Percentiles rank a stretch among this genome's conserved stretches.
Conservation (phyloP, 2,888 invertebrate genomes). For the Galeopsomyia nigrocyanea region DNA sequence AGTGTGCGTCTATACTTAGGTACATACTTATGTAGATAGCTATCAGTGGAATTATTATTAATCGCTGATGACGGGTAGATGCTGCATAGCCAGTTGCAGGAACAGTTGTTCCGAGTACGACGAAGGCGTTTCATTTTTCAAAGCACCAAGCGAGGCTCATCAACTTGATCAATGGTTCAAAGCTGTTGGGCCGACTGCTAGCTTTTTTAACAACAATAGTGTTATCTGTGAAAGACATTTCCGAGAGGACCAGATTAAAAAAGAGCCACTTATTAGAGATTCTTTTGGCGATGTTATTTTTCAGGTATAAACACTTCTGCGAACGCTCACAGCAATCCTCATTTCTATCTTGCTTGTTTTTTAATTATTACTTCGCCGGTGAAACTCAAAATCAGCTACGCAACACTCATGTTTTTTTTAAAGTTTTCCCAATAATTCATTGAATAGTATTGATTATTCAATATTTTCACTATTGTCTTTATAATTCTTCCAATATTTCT, state of each 20-base stretch:
- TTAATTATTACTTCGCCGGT: no score
- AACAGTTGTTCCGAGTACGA: constrained; percentile 26
- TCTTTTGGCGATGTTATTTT: constrained; percentile 37
- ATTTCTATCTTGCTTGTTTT: constrained; percentile 58
- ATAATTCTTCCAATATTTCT: no score
- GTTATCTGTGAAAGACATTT: constrained; percentile 41
- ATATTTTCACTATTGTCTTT: no score
- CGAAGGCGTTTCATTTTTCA: constrained; percentile 33
- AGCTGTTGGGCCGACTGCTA: not conserved
- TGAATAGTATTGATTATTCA: no score
- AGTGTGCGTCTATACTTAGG: no score
- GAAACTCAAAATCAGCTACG: no score
- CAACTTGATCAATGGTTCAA: constrained; percentile 28
- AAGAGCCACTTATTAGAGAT: constrained; percentile 24
- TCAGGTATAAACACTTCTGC: constrained; percentile 32
- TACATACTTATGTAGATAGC: no score
- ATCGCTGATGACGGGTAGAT: constrained; percentile 29
- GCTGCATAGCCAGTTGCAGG: constrained; percentile 35
- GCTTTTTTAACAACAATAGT: constrained; percentile 14
- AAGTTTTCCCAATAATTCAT: no score
- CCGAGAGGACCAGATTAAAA: constrained; percentile 21
- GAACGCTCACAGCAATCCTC: no score
- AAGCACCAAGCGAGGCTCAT: constrained; percentile 29
- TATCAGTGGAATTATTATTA: not conserved
- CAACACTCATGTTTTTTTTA: no score